These are phyloP conservation scores for Bathynomus jamesi DNA, from an alignment of 1,140 invertebrate genomes.

Conservation along the genomic window DNA sequence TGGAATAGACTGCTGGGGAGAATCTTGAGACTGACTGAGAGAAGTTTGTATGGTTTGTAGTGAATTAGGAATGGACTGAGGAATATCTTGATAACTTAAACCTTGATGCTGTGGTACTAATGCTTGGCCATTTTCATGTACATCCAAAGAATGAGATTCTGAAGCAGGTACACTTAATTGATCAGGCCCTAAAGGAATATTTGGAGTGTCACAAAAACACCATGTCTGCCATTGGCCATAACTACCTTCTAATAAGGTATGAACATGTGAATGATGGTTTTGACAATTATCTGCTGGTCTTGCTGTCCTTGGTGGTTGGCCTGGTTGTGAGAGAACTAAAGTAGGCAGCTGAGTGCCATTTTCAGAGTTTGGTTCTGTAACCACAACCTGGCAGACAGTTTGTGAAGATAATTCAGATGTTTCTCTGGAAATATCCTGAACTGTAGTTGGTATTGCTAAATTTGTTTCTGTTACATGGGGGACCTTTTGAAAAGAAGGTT, in stretches of 20 bases:
- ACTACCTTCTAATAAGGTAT: conserved; percentile 27
- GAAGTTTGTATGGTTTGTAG: too few relatives aligned
- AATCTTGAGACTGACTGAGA: too few relatives aligned
- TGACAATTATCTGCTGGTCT: conserved; percentile 32
- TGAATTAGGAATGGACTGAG: too few relatives aligned
- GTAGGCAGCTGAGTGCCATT: conserved; percentile 17
- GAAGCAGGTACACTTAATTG: neutral
- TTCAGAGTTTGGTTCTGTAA: conserved; percentile 10
- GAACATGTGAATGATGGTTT: conserved; percentile 27
- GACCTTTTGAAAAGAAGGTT: neutral
- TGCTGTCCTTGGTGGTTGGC: conserved; percentile 23
- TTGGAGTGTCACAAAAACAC: conserved; percentile 33
- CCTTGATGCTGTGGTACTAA: too few relatives aligned
- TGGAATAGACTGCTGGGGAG: too few relatives aligned
- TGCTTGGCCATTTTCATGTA: too few relatives aligned
- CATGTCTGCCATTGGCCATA: conserved; percentile 34
- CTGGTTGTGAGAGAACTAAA: conserved; percentile 24
- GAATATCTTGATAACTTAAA: too few relatives aligned
- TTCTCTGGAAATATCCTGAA: conserved; percentile 4
- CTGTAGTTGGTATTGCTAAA: conserved; percentile 8
- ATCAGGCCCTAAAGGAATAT: conserved; percentile 4
- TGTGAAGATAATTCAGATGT: neutral
- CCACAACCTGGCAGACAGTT: conserved; percentile 4
- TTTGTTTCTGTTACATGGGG: neutral
- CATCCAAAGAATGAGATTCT: neutral